These are phyloP conservation scores for Drosophila miranda DNA, from an alignment of 1,140 invertebrate genomes.

Conservation along the genomic window DNA sequence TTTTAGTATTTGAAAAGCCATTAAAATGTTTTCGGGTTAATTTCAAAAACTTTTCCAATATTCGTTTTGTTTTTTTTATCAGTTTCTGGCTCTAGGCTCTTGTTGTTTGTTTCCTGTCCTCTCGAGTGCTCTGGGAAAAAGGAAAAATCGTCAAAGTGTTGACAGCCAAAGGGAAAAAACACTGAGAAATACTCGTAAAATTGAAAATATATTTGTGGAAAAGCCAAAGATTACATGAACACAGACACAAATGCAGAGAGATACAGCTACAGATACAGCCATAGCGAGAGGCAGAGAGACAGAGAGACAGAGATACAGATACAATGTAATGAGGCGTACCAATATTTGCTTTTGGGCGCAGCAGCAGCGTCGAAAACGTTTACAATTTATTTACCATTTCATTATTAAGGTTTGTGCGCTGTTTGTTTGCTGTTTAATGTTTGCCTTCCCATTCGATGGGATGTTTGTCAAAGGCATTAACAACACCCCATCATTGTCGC, in stretches of 20 bases:
- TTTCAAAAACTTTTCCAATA: conserved; percentile 36
- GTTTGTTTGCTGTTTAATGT: conserved; percentile 19
- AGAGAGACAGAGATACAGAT: conserved; percentile 22
- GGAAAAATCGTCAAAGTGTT: conserved; percentile 67
- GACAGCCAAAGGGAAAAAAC: conserved; percentile 46
- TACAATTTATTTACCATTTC: conserved; percentile 79
- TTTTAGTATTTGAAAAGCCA: conserved; percentile 59
- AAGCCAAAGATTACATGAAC: conserved; percentile 46
- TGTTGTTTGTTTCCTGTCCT: conserved; percentile 63
- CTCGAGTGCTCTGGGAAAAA: conserved; percentile 10
- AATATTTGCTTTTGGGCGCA: conserved; percentile 66
- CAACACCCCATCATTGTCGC: conserved; percentile 45
- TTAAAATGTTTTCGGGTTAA: conserved; percentile 54
- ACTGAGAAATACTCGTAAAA: conserved; percentile 19
- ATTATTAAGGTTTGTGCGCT: conserved; percentile 56
- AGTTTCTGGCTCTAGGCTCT: conserved; percentile 40
- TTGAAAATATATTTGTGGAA: conserved; percentile 32
- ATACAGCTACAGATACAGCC: not conserved
- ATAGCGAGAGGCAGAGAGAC: too few species aligned
- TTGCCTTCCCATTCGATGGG: conserved; percentile 57
- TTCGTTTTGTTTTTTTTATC: conserved; percentile 44
- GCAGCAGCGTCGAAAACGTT: conserved; percentile 57
- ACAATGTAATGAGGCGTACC: conserved; percentile 32
- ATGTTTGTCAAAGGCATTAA: conserved; percentile 68
- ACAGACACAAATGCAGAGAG: conserved; percentile 1